Base-by-base conservation (phyloP, 2,113 vertebrate species). In the Aptenodytes patagonicus region DNA sequence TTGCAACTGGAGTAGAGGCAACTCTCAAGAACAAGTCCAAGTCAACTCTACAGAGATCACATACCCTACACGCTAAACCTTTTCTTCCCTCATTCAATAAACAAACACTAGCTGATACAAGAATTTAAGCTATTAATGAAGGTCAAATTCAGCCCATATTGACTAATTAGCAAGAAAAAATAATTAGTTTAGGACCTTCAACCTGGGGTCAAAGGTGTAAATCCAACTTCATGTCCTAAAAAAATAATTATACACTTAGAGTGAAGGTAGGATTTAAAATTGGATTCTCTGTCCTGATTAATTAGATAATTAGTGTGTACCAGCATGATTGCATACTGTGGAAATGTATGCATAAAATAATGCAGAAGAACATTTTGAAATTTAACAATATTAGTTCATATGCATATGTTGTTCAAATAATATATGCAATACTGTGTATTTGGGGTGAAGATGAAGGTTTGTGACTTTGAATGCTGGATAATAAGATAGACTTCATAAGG, bases 221-320 rank as follows among this genome's bases (percentile, higher is more conserved):
- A 98, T 40, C 57, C 49, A 94, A 93, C 61, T 92, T 97, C 85
- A 91, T 78, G 34, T 95, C 83, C 86, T 92, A 83, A 93, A 95
- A 96, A 94, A 92, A 94, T 89, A 96, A 97, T 96, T 97, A 95
- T 87, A 79, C 10, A 75, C 69, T 89, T 83, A 90, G 15, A 84
- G 13, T 17, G 31, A 97, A 96, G 71, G 71, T 95, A 86, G 65
- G 32, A 91, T 94, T 97, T 96, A 91, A 96, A 98, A 98, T 97
- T 97, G 84, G 83, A 96, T 84, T 96, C 61, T 80, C 84, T 97
- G 75, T 93, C 75, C 89, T 90, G 81, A 79, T 96, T 98, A 98
- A 98, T 98, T 97, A 98, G 93, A 92, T 97, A 98, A 98, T 98
- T 97, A 98, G 20, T 85, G 21, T 49, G 81, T 60, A 89, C 55